phyloP scores from a whole-genome alignment of 2,797 vertebrate species.

The Labroides dimidiatus region DNA sequence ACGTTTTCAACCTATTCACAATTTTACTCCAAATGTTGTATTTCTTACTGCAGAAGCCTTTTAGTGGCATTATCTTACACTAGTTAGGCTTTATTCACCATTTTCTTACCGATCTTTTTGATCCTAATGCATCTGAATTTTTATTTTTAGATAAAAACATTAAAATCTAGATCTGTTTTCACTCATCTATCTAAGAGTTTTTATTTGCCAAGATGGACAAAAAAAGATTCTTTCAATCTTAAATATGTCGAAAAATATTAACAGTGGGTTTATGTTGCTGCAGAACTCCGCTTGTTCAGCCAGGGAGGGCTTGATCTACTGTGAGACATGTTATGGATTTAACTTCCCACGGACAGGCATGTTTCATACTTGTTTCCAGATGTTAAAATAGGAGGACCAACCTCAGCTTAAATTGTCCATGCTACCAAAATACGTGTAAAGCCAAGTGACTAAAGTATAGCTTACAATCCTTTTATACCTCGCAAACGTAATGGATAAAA shows the following conservation, averaged over 20 bases:
- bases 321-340: neutral
- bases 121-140: too few species aligned
- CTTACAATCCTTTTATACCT: neutral
- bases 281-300: neutral
- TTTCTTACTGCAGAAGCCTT: too few species aligned
- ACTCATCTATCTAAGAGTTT: too few species aligned
- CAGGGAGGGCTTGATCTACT: neutral
- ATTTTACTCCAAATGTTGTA: too few species aligned
- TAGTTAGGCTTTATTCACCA: too few species aligned
- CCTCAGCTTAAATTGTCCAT: neutral
- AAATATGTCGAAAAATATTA: neutral
- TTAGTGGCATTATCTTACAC: too few species aligned
- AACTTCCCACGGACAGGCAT: neutral
- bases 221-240: too few species aligned
- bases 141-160: too few species aligned
- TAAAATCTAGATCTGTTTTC: too few species aligned
- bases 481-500: neutral
- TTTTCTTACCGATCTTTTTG: too few species aligned
- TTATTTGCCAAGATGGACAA: too few species aligned
- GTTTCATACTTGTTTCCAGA: slow-evolving; percentile 32
- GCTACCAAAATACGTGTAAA: neutral
- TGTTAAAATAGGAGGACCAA: slow-evolving; percentile 27
- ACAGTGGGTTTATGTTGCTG: neutral
- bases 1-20: too few species aligned
- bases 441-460: neutral